A percentile compares a stretch with the other conserved stretches of the same genome.
Evolutionary conservation across 2,797 vertebrate genomes (phyloP).

Genomic region (Luscinia luscinia): DNA sequence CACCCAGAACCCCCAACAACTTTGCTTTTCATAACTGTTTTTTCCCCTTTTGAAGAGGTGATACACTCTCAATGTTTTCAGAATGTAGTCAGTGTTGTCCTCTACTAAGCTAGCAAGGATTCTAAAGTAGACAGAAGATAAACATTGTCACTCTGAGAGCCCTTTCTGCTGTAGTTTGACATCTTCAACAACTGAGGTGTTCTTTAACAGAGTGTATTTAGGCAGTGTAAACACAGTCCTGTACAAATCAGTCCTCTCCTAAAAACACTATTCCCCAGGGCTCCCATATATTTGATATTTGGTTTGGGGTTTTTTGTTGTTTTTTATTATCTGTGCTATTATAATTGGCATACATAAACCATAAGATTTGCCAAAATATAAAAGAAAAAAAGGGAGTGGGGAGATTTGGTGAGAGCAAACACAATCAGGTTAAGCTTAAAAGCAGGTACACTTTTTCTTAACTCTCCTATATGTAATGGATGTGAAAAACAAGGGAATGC

Average conservation of each 20-base stretch:
- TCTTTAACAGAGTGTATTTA: background rate
- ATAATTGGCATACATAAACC: background rate
- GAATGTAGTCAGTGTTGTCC: background rate
- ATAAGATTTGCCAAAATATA: background rate
- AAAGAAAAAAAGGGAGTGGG: background rate
- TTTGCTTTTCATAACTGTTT: background rate
- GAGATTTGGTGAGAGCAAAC: background rate
- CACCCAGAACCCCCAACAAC: fast-evolving
- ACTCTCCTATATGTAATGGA: background rate
- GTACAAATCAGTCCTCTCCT: background rate
- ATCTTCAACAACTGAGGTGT: background rate
- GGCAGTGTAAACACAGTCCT: background rate
- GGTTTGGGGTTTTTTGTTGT: fast-evolving
- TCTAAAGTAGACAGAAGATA: background rate
- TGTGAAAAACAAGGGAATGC: background rate
- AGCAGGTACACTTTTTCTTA: background rate
- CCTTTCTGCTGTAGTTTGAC: background rate
- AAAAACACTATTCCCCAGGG: background rate
- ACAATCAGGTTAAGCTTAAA: background rate
- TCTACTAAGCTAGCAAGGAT: background rate
- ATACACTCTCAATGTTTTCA: fast-evolving
- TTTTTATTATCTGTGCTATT: background rate
- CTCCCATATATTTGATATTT: background rate
- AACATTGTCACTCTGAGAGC: background rate
- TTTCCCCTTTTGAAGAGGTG: background rate